Evolutionary conservation across 2,888 invertebrate genomes (phyloP), one percentile per base, ranked within the genome.

Genomic region (Cephus rjabovi): DNA sequence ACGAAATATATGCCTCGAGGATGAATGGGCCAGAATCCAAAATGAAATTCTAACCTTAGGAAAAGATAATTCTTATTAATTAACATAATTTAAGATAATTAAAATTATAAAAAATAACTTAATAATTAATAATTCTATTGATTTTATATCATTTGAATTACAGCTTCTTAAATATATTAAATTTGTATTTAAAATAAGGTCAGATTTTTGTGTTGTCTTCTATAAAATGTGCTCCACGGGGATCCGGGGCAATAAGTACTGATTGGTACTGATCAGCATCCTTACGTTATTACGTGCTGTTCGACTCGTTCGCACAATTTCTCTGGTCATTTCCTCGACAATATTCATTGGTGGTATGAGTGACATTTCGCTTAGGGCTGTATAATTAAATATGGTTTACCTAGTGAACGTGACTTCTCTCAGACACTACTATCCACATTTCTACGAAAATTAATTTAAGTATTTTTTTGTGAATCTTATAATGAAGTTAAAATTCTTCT

Each of bases 131-230:
- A 33, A 15, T 34, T 31, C 11, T 33, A 71, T 69, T 31, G n/a
- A 15, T 35, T 81, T 88, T 11, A 35, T 35, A 35, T 35, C 11
- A 35, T 35, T 35, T 35, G 35, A 35, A 35, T 35, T 35, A 35
- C 1, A 35, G 3, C 11, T 35, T 11, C 11, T 11, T 35, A 35
- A 35, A 11, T 35, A 35, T 11, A 35, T 35, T 11, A 35, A 35
- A 35, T 35, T 35, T 35, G 35, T 35, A 35, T 35, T 11, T 1
- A 35, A 35, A 11, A 11, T 11, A 35, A 35, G 35, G 2, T 35
- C 11, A 35, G 35, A 35, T 11, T 35, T 35, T 35, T 11, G 11
- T 35, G 11, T 0, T 11, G 35, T 35, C 3, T 35, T 35, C 35
- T 34, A 34, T 34, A 34, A 34, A 34, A 34, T 34, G 11, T 34